Evolutionary conservation across 1,140 invertebrate species (phyloP).

Genomic region (Heliothis virescens): DNA sequence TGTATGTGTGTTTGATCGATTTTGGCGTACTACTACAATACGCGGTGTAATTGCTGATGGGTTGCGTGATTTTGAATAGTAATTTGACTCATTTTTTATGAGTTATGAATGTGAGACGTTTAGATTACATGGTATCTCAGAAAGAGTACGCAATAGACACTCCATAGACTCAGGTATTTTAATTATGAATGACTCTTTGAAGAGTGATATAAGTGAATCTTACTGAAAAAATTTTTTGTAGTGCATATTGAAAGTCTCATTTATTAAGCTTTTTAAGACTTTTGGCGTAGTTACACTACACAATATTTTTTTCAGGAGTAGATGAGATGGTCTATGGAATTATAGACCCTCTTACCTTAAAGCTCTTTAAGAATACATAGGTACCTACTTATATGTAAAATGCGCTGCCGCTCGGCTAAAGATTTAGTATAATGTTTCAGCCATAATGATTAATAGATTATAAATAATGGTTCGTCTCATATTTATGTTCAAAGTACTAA

Average conservation of each 20-base stretch:
- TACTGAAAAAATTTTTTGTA: too few species aligned
- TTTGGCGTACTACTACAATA: conserved; percentile 40
- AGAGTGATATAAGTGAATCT: too few species aligned
- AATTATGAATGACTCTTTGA: too few species aligned
- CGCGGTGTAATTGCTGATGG: conserved; percentile 22
- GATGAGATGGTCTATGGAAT: too few species aligned
- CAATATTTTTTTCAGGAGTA: too few species aligned
- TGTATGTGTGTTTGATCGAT: conserved; percentile 39
- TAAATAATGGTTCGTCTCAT: not conserved
- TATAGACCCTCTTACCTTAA: too few species aligned
- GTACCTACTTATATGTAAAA: too few species aligned
- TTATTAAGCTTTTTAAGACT: too few species aligned
- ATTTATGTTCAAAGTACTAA: not conserved
- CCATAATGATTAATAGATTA: not conserved
- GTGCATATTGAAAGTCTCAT: too few species aligned
- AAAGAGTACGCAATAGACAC: not conserved
- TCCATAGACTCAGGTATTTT: too few species aligned
- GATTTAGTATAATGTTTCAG: not conserved
- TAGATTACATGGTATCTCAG: not conserved
- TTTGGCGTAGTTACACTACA: too few species aligned
- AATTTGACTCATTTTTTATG: not conserved
- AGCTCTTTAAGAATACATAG: too few species aligned
- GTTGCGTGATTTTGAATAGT: not conserved
- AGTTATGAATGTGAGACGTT: not conserved
- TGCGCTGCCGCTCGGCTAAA: not conserved